phyloP scores from a whole-genome alignment of 1,140 invertebrate species.

The Frieseomelitta varia region DNA sequence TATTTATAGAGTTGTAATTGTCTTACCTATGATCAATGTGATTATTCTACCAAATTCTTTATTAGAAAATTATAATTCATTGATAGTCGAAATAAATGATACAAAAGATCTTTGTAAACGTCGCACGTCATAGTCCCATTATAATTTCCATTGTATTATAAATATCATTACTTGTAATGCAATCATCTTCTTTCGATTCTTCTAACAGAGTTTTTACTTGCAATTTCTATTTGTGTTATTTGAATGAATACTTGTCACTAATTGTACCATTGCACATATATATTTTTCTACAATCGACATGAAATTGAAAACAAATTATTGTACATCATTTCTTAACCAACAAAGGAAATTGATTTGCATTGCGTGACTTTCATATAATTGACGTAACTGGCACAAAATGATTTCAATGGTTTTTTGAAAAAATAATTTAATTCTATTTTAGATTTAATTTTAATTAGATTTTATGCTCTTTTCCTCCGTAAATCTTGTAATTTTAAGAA shows the following conservation, averaged over 20 bases:
- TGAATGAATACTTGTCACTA: not conserved
- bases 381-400: not conserved
- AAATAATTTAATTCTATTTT: not conserved
- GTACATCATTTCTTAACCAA: not conserved
- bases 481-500: not conserved
- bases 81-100: too few species aligned
- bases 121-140: not conserved
- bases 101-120: not conserved
- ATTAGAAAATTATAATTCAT: too few species aligned
- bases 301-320: not conserved
- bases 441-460: too few species aligned
- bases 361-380: not conserved
- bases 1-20: too few species aligned
- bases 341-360: not conserved
- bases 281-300: not conserved
- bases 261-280: not conserved
- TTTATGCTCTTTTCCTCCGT: not conserved
- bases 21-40: too few species aligned
- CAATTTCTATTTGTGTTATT: not conserved
- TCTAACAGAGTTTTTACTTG: not conserved
- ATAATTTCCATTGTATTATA: not conserved
- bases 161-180: not conserved
- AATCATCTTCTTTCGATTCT: not conserved
- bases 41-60: too few species aligned
- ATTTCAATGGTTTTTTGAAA: not conserved